These are phyloP conservation scores for Brachypterus glaber DNA, from an alignment of 2,888 invertebrate genomes.

Conservation along the genomic window DNA sequence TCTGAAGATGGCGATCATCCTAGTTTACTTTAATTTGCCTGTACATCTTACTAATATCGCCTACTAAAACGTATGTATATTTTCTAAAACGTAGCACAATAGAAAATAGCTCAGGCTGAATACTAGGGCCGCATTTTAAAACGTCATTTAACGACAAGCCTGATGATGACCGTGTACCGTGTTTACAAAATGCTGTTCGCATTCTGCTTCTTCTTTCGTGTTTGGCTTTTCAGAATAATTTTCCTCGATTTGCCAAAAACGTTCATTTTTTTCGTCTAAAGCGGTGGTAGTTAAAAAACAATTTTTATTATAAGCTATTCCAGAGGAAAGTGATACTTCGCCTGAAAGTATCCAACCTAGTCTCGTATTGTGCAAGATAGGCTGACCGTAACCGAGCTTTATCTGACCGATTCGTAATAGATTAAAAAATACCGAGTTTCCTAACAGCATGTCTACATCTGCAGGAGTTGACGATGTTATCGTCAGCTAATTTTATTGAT, in stretches of 20 bases:
- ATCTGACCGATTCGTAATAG: background rate
- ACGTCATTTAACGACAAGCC: conserved; percentile 18
- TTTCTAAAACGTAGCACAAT: conserved; percentile 19
- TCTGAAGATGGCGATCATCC: conserved; percentile 16
- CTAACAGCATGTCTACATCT: conserved; percentile 19
- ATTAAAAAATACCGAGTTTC: conserved; percentile 14
- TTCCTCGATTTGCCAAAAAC: conserved; percentile 22
- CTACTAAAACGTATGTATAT: conserved; percentile 17
- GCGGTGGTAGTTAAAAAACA: background rate
- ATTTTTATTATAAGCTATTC: background rate
- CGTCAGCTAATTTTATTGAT: background rate
- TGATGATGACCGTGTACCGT: conserved; percentile 8
- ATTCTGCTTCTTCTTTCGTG: conserved; percentile 17
- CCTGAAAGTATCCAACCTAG: conserved; percentile 19
- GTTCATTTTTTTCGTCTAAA: conserved; percentile 15
- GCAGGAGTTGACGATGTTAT: conserved; percentile 14
- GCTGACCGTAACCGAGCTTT: conserved; percentile 3
- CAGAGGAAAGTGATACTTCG: conserved; percentile 1
- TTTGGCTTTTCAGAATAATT: background rate
- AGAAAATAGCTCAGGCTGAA: conserved; percentile 17
- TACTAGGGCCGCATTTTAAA: conserved; percentile 12
- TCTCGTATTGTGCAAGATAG: conserved; percentile 15
- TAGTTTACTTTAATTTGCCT: conserved; percentile 17
- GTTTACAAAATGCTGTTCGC: conserved; percentile 17
- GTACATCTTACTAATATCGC: conserved; percentile 25